Conservation (phyloP, 2,797 vertebrate genomes). For the Lepilemur septentrionalis region DNA sequence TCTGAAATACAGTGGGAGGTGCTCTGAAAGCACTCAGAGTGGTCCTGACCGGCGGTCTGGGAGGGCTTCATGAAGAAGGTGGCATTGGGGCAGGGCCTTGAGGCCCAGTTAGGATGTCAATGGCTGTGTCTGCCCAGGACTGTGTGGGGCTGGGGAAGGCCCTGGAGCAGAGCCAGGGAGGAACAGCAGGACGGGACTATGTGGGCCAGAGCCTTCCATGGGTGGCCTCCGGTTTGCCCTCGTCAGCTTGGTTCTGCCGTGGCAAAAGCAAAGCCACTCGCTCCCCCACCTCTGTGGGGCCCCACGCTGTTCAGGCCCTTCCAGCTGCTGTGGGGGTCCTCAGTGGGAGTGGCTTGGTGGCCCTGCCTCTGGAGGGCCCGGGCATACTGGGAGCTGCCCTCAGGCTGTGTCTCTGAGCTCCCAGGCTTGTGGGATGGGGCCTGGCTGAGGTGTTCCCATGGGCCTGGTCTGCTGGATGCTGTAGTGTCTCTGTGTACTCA, state of each 20-base stretch:
- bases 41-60: not conserved
- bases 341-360: not conserved
- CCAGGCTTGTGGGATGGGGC: rapidly evolving
- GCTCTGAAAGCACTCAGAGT: not conserved
- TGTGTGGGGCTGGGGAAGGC: not conserved
- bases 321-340: not conserved
- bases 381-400: not conserved
- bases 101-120: not conserved
- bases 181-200: not conserved
- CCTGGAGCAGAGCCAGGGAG: not conserved
- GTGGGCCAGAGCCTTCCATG: rapidly evolving
- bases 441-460: not conserved
- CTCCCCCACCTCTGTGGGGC: not conserved
- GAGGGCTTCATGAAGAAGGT: rapidly evolving
- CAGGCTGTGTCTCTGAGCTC: not conserved
- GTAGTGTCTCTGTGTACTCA: not conserved
- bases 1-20: not conserved
- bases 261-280: rapidly evolving
- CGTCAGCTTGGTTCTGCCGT: rapidly evolving
- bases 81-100: rapidly evolving
- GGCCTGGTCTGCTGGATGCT: not conserved
- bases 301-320: not conserved
- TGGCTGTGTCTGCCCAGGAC: rapidly evolving
- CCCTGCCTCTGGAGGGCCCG: not conserved
- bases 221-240: rapidly evolving